Evolutionary conservation across 2,888 invertebrate genomes (phyloP), one percentile per base, ranked within the genome.

Genomic region (Diplolepis rosae): DNA sequence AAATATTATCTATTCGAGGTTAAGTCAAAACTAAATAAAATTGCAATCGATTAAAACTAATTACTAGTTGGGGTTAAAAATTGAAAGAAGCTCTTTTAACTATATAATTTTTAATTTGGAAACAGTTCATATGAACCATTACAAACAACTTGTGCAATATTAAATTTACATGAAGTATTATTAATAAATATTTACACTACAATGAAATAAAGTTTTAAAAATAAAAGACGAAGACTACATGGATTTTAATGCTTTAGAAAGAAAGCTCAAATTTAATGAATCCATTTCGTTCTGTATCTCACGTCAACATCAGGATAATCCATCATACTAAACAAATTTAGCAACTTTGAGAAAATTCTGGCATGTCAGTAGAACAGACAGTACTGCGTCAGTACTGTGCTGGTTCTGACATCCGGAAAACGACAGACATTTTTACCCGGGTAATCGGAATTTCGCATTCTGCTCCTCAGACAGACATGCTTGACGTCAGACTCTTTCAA

Each of bases 231-330:
- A 48, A 48, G 22, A 48, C 22, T 22, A 18, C n/a, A n/a, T 18
- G 11, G 22, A 22, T 22, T 48, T 48, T 1, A 4, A 48, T 48
- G 3, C 66, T 30, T 24, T 54, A 39, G 42, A 24, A 13, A 50
- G 65, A n/a, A 22, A 11, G 1, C 3, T 18, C 18, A 65, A 48
- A 71, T 65, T 65, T 6, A 35, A 65, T 15, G 66, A 70, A 68
- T 70, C 45, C 51, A 68, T 27, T 4, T 27, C n/a, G n/a, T n/a
- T n/a, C n/a, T 61, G 2, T 22, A 56, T 35, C 15, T 35, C 73
- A 82, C 81, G 79, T 82, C 79, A 15, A 66, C 77, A 54, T 79
- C 82, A 0, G 76, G 73, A 61, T 77, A 75, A 65, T 82, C 80
- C 82, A 82, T 82, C 5, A 18, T 61, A 56, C 32, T 22, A 68